Conservation (phyloP, 2,888 invertebrate genomes). For the Harpagoxenus sublaevis region DNA sequence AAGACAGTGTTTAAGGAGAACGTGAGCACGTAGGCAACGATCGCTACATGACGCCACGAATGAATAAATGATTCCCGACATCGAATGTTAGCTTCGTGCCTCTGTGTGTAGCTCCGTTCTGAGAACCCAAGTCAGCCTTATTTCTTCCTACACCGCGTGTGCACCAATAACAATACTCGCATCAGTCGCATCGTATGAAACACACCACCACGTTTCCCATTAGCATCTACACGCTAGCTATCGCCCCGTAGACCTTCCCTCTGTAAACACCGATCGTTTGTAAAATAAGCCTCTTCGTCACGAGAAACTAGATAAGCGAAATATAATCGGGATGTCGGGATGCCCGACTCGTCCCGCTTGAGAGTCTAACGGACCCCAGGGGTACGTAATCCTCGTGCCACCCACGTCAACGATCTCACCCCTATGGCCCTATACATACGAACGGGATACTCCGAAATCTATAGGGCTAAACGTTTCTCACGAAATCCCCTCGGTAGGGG, state of each 20-base stretch:
- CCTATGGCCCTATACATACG: not conserved
- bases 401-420: conserved; percentile 35
- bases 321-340: conserved; percentile 16
- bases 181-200: not conserved
- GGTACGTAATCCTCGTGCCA: conserved; percentile 15
- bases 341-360: not conserved
- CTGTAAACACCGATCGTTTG: conserved; percentile 15
- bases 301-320: conserved; percentile 31
- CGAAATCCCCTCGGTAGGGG: conserved; percentile 47
- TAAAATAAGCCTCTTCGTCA: conserved; percentile 8
- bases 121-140: conserved; percentile 25
- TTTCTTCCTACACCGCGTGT: conserved; percentile 20
- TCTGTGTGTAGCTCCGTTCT: not conserved
- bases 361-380: not conserved
- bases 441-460: conserved; percentile 42
- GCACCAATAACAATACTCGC: conserved; percentile 21
- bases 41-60: not conserved
- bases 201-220: conserved; percentile 1
- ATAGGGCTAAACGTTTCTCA: conserved; percentile 43
- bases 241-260: not conserved
- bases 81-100: not conserved
- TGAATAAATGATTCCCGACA: conserved; percentile 41
- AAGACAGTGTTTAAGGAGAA: conserved; percentile 8
- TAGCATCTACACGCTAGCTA: not conserved
- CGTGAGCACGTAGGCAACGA: not conserved